A percentile compares a stretch with the other conserved stretches of the same genome.
phyloP scores from a whole-genome alignment of 2,888 invertebrate genomes.

The Eupelmus urozonus region DNA sequence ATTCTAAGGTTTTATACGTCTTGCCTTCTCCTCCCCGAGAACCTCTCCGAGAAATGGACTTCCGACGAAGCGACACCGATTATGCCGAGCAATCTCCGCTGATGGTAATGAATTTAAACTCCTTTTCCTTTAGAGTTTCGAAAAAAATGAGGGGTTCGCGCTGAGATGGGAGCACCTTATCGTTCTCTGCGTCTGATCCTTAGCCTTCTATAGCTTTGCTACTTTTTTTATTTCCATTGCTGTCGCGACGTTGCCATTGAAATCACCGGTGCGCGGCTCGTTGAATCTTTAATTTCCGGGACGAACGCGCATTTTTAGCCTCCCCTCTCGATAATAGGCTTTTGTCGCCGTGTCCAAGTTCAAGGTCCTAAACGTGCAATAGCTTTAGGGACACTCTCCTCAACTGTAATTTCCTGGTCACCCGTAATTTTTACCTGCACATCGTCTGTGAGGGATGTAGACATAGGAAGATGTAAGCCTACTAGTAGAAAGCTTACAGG shows the following conservation, averaged over 20 bases:
- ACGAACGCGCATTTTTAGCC: conserved; percentile 26
- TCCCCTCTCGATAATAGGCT: conserved; percentile 28
- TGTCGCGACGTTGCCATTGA: conserved; percentile 64
- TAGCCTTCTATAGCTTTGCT: background rate
- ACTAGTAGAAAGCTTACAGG: conserved; percentile 26
- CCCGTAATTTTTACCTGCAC: background rate
- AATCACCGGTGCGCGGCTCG: conserved; percentile 64
- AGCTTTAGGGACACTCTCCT: background rate
- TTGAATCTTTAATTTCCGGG: conserved; percentile 75
- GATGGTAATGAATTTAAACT: conserved; percentile 30
- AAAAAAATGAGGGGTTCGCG: conserved; percentile 6
- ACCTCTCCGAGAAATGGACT: conserved; percentile 8
- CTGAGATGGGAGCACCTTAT: background rate
- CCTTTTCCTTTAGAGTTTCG: background rate
- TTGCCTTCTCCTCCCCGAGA: background rate
- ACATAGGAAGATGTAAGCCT: conserved; percentile 40
- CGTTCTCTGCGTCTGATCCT: too few relatives aligned
- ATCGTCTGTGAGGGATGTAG: conserved; percentile 9
- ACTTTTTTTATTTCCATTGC: background rate
- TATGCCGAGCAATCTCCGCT: conserved; percentile 35
- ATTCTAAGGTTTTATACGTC: too few relatives aligned
- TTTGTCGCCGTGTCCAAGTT: conserved; percentile 38
- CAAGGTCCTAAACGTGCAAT: conserved; percentile 35
- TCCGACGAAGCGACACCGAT: conserved; percentile 2
- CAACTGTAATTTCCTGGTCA: conserved; percentile 33